Evolutionary conservation across 2,113 vertebrate genomes (phyloP), one percentile per base, ranked within the genome.

Genomic region (Acrocephalus arundinaceus): DNA sequence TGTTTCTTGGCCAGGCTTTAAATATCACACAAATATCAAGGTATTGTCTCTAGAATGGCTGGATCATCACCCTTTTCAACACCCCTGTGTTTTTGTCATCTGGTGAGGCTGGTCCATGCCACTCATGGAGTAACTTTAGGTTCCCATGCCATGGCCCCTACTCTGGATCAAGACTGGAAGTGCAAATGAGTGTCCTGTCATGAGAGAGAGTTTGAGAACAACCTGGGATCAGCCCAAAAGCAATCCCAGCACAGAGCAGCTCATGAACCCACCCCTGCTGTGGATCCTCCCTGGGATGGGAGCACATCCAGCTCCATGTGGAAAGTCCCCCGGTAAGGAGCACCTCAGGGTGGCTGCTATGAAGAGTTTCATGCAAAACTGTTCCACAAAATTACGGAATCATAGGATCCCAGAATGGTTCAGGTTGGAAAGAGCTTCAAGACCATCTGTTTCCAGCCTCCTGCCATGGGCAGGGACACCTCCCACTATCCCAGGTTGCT

Each of bases 81-180:
- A 2, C 0, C 1, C 10, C 48, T 11, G 3, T 24, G 15, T 2
- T 61, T 23, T 49, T 48, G 12, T 58, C 51, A 31, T 54, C 43
- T 62, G 45, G 5, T 43, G 63, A 54, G 55, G 30, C 25, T 49
- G 8, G 3, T 70, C 41, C 15, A 1, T 48, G 27, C 11, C 57
- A 18, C 11, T 61, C 49, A 37, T 3, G 21, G 39, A 28, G 15
- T 55, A 39, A 72, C 13, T 15, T 24, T 10, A 41, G 66, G 39
- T 33, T 43, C 3, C 2, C 27, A 23, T 18, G 16, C 8, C 15
- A 5, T 7, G 22, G 25, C 41, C 15, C 17, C 6, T 31, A 31
- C n/a, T 61, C 31, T 48, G 23, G 35, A 14, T n/a, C 22, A 66
- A n/a, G 9, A 33, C 5, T 87, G 43, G 33, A 75, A 85, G 19